Evolutionary conservation across 1,140 invertebrate species (phyloP).

Genomic region (Agraylea sexmaculata): DNA sequence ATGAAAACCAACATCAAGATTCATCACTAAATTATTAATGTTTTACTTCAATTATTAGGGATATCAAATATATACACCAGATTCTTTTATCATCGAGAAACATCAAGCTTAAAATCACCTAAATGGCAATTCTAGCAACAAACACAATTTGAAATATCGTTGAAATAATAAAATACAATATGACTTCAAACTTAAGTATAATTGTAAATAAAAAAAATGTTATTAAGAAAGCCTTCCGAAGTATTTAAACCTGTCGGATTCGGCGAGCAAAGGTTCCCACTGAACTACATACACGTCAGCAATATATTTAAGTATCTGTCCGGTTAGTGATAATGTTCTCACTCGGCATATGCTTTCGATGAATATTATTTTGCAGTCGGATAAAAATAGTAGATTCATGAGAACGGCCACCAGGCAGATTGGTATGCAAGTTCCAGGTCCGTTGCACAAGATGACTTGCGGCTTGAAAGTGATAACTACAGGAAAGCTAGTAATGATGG

Average conservation of each 20-base stretch:
- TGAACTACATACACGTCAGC: slow-evolving; percentile 83
- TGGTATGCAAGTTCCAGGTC: slow-evolving; percentile 91
- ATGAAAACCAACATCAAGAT: no score
- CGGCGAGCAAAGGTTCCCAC: slow-evolving; percentile 64
- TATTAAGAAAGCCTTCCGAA: slow-evolving; percentile 47
- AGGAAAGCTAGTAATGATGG: slow-evolving; percentile 54
- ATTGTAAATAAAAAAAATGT: no score
- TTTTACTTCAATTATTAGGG: no score
- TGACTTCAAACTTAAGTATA: no score
- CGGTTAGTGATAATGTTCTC: slow-evolving; percentile 74
- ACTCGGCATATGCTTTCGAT: slow-evolving; percentile 93
- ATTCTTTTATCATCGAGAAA: no score
- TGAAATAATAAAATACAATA: no score
- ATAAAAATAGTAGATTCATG: slow-evolving; percentile 51
- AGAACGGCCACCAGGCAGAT: slow-evolving; percentile 64
- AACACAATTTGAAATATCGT: no score
- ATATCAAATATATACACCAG: no score
- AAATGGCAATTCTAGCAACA: no score
- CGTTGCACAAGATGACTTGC: slow-evolving; percentile 80
- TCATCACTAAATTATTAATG: no score
- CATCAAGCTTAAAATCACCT: no score
- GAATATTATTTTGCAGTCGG: slow-evolving; percentile 70
- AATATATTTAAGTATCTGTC: slow-evolving; percentile 73
- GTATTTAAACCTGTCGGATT: slow-evolving; percentile 49
- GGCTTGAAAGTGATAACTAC: slow-evolving; percentile 60